Conservation (phyloP, 2,113 vertebrate genomes). For the Brachypteracias leptosomus region DNA sequence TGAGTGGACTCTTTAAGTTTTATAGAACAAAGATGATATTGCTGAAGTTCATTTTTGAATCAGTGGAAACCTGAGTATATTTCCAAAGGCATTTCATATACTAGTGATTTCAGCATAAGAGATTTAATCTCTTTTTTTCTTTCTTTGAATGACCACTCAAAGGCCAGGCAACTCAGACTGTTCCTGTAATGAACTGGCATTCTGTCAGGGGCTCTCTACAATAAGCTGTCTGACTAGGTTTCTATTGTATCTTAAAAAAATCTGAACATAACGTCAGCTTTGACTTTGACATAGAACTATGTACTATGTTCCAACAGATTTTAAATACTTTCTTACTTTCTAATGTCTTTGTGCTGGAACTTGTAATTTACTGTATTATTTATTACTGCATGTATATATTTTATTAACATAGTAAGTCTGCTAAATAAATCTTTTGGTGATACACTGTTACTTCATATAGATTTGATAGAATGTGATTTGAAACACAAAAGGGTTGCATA, state of each 20-base stretch:
- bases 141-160: not conserved
- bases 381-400: not conserved
- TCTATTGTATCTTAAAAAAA: not conserved
- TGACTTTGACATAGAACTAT: not conserved
- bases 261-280: not conserved
- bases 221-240: not conserved
- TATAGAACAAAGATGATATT: not conserved
- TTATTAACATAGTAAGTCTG: not conserved
- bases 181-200: not conserved
- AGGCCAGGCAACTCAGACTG: not conserved
- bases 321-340: not conserved
- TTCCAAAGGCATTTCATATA: not conserved
- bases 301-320: not conserved
- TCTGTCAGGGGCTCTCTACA: not conserved
- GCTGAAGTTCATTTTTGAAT: not conserved
- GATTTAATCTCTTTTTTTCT: fast-evolving
- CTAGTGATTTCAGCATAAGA: not conserved
- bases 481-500: not conserved
- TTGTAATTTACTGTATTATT: not conserved
- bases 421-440: not conserved
- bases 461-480: not conserved
- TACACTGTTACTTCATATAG: not conserved
- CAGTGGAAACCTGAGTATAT: not conserved
- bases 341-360: not conserved
- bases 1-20: not conserved